phyloP scores from a whole-genome alignment of 2,113 vertebrate genomes.

The Myiagra hebetior region DNA sequence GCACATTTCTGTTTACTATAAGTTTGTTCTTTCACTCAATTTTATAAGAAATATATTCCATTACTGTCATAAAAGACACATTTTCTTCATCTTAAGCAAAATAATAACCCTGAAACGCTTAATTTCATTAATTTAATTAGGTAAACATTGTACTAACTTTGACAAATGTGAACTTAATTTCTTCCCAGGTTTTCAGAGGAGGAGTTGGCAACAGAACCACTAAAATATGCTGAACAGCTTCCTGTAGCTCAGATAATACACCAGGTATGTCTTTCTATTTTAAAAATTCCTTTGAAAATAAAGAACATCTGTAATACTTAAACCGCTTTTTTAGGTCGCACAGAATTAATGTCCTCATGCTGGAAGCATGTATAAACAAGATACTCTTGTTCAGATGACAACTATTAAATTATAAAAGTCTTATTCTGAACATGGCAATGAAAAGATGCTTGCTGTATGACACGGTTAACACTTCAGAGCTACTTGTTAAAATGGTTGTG shows the following conservation, averaged over 20 bases:
- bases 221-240: conserved; percentile 89
- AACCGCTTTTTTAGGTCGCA: conserved; percentile 57
- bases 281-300: conserved; percentile 35
- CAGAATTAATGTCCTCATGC: conserved; percentile 13
- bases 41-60: background rate
- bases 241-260: conserved; percentile 96
- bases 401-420: background rate
- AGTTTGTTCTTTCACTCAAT: background rate
- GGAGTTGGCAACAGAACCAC: conserved; percentile 64
- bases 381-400: background rate
- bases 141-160: background rate
- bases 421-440: background rate
- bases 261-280: conserved; percentile 79
- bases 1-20: background rate
- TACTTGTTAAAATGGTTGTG: conserved; percentile 3
- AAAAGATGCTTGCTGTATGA: conserved; percentile 26
- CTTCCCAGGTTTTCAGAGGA: conserved; percentile 59
- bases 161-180: background rate
- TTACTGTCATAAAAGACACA: background rate
- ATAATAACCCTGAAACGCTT: background rate
- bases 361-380: background rate
- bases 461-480: conserved; percentile 7
- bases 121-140: background rate
- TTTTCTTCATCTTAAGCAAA: background rate
- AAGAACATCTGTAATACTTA: conserved; percentile 34